A percentile compares a stretch with the other conserved stretches of the same genome.
Evolutionary conservation across 1,140 invertebrate genomes (phyloP).

Genomic region (Drosophila elegans): DNA sequence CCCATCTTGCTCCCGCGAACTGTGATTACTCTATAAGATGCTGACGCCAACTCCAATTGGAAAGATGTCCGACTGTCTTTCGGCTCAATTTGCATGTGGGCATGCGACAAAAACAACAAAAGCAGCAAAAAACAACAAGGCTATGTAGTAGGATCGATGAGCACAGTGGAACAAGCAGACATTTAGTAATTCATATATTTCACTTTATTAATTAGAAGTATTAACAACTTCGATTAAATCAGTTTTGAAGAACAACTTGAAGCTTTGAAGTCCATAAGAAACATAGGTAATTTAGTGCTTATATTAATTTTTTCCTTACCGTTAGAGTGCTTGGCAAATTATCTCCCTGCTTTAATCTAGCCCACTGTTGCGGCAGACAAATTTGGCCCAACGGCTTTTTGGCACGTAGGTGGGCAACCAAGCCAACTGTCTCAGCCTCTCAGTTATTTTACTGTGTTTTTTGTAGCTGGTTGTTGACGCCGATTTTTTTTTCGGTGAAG

Average conservation of each 20-base stretch:
- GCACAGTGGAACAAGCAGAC: constrained; percentile 39
- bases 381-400: constrained; percentile 46
- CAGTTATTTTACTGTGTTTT: constrained; percentile 34
- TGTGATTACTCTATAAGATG: constrained; percentile 70
- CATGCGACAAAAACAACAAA: constrained; percentile 60
- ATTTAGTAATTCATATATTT: too few relatives aligned
- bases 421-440: constrained; percentile 48
- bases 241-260: too few relatives aligned
- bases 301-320: too few relatives aligned
- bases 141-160: constrained; percentile 6
- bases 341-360: constrained; percentile 4
- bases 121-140: constrained; percentile 19
- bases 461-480: constrained; percentile 10
- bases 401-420: constrained; percentile 45
- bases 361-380: constrained; percentile 33
- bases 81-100: constrained; percentile 71
- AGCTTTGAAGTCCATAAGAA: too few relatives aligned
- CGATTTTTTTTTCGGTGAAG: constrained; percentile 58
- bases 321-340: background rate
- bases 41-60: constrained; percentile 65
- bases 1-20: background rate
- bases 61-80: constrained; percentile 47
- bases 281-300: too few relatives aligned
- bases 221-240: too few relatives aligned
- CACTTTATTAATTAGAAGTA: too few relatives aligned